Evolutionary conservation across 1,140 invertebrate species (phyloP).

Genomic region (Drosophila kikkawai): DNA sequence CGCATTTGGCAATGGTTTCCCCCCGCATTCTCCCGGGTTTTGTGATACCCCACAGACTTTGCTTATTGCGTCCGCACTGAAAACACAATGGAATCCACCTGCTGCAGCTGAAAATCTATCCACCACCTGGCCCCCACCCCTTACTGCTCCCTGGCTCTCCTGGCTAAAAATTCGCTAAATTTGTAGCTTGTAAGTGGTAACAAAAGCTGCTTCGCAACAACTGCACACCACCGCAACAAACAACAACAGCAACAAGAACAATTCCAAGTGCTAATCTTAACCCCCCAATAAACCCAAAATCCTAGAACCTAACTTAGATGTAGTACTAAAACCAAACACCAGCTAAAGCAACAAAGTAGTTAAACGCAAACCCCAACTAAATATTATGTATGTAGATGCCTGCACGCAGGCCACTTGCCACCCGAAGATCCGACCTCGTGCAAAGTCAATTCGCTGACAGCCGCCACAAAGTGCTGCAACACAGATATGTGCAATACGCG

Average conservation of each 20-base stretch:
- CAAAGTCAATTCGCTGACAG: constrained; percentile 78
- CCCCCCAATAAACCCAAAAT: constrained; percentile 6
- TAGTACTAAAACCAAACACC: constrained; percentile 40
- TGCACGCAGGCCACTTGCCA: constrained; percentile 88
- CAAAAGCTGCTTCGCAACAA: constrained; percentile 63
- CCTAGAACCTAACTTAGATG: constrained; percentile 36
- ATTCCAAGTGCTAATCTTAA: constrained; percentile 31
- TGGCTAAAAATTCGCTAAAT: constrained; percentile 35
- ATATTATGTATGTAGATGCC: constrained; percentile 87
- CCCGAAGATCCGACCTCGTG: constrained; percentile 89
- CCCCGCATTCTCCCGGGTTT: constrained; percentile 7
- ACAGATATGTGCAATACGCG: constrained; percentile 88
- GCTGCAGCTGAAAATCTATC: constrained; percentile 24
- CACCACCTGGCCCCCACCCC: constrained; percentile 1
- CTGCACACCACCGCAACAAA: constrained; percentile 54
- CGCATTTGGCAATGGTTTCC: constrained; percentile 20
- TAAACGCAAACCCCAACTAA: constrained; percentile 31
- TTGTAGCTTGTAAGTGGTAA: constrained; percentile 47
- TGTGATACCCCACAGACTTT: constrained; percentile 7
- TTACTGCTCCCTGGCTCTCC: background rate
- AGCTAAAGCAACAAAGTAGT: constrained; percentile 32
- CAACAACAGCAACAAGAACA: constrained; percentile 40
- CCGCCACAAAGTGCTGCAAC: constrained; percentile 86
- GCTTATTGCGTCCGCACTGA: constrained; percentile 43
- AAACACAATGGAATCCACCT: constrained; percentile 30